These are phyloP conservation scores for Tortricodes alternella DNA, from an alignment of 2,888 invertebrate genomes.

Conservation along the genomic window DNA sequence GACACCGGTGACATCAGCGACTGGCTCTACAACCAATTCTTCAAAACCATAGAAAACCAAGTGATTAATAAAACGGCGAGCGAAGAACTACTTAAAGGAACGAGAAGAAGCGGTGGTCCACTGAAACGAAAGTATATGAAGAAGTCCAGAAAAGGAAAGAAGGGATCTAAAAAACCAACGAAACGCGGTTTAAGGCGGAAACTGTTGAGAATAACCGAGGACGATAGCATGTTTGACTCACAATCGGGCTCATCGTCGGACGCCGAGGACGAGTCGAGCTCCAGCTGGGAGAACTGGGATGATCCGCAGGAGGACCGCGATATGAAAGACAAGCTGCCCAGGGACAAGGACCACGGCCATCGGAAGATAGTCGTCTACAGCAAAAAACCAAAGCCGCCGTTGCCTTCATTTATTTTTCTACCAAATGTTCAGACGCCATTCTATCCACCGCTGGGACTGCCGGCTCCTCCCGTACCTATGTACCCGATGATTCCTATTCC, in stretches of 20 bases:
- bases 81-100: slow-evolving; percentile 37
- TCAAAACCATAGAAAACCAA: slow-evolving; percentile 73
- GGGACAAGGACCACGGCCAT: slow-evolving; percentile 55
- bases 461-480: slow-evolving; percentile 68
- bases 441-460: slow-evolving; percentile 68
- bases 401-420: slow-evolving; percentile 73
- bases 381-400: slow-evolving; percentile 60
- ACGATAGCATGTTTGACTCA: slow-evolving; percentile 69
- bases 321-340: neutral
- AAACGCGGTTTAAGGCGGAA: slow-evolving; percentile 53
- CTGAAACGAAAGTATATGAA: slow-evolving; percentile 12
- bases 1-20: slow-evolving; percentile 68
- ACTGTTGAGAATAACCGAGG: slow-evolving; percentile 62
- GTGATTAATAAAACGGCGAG: slow-evolving; percentile 63
- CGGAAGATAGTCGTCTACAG: slow-evolving; percentile 66
- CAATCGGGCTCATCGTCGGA: slow-evolving; percentile 43
- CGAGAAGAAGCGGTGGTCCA: slow-evolving; percentile 53
- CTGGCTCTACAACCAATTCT: slow-evolving; percentile 76
- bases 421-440: slow-evolving; percentile 68
- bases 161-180: slow-evolving; percentile 42
- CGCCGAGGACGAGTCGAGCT: slow-evolving; percentile 34
- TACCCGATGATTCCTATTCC: slow-evolving; percentile 71
- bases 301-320: slow-evolving; percentile 20
- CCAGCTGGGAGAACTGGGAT: slow-evolving; percentile 34
- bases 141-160: slow-evolving; percentile 39